Conservation (phyloP, 2,888 invertebrate genomes). For the Andrena marginata region DNA sequence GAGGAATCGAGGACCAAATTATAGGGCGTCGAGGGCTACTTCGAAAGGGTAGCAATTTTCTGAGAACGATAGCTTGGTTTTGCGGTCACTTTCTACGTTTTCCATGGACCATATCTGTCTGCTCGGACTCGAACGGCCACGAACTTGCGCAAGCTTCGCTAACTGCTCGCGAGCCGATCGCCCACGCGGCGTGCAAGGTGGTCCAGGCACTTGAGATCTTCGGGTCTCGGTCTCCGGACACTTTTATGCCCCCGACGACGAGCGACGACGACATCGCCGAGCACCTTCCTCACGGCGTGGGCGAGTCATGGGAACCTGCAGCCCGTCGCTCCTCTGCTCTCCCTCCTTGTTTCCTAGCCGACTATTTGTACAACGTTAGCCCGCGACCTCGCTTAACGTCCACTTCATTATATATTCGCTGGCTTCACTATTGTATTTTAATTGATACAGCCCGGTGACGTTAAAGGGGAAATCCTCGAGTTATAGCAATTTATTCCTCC, state of each 20-base stretch:
- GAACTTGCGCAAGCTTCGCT: conserved; percentile 78
- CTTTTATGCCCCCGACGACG: conserved; percentile 83
- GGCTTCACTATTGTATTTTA: conserved; percentile 57
- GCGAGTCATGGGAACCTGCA: conserved; percentile 79
- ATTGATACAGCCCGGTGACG: conserved; percentile 20
- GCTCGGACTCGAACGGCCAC: not conserved
- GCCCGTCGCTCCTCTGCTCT: conserved; percentile 52
- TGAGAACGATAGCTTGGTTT: not conserved
- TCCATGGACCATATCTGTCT: not conserved
- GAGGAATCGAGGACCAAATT: too few species aligned
- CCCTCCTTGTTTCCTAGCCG: conserved; percentile 57
- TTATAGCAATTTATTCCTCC: conserved; percentile 8
- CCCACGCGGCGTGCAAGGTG: conserved; percentile 82
- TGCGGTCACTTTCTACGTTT: not conserved
- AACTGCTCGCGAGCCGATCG: conserved; percentile 74
- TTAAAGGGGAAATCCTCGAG: not conserved
- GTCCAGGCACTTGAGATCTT: conserved; percentile 80
- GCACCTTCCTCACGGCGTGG: conserved; percentile 79
- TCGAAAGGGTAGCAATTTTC: not conserved
- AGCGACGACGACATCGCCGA: conserved; percentile 81
- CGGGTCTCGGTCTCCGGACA: conserved; percentile 77
- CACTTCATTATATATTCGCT: conserved; percentile 48
- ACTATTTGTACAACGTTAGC: conserved; percentile 60
- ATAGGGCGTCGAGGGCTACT: not conserved
- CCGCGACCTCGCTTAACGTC: conserved; percentile 50